These are phyloP conservation scores for Orthosia incerta DNA, from an alignment of 2,888 invertebrate genomes.

Conservation along the genomic window DNA sequence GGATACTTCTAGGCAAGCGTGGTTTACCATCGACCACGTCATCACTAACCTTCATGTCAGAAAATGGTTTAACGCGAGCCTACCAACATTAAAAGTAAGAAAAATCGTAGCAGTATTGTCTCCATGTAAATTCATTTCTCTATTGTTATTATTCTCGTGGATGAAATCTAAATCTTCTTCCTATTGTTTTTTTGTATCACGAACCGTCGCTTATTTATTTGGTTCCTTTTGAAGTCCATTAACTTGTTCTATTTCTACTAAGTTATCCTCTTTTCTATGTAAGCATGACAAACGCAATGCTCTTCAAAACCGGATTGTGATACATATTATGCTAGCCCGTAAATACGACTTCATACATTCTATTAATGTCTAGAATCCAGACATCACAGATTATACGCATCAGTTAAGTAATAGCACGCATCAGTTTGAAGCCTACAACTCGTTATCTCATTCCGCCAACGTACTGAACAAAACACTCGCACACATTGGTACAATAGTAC, in stretches of 20 bases:
- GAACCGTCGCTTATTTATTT: no score
- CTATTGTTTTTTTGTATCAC: no score
- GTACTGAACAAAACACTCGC: slow-evolving; percentile 37
- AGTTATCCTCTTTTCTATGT: background rate
- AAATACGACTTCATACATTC: background rate
- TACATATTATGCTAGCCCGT: background rate
- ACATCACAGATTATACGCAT: slow-evolving; percentile 10
- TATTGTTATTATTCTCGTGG: no score
- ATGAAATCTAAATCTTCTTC: no score
- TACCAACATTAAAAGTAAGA: no score
- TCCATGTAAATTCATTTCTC: no score
- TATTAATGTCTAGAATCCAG: slow-evolving; percentile 1
- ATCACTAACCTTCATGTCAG: no score
- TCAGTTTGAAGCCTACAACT: slow-evolving; percentile 25
- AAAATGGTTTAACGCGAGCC: no score
- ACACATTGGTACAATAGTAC: slow-evolving; percentile 38
- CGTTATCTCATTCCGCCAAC: slow-evolving; percentile 23
- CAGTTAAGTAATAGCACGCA: background rate
- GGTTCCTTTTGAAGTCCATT: background rate
- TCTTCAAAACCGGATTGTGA: background rate
- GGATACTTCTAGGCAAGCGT: no score
- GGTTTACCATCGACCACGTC: no score
- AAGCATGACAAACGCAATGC: background rate
- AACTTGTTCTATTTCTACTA: background rate
- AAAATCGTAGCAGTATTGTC: no score